Evolutionary conservation across 2,888 invertebrate species (phyloP).

Genomic region (Caenorhabditis angaria): DNA sequence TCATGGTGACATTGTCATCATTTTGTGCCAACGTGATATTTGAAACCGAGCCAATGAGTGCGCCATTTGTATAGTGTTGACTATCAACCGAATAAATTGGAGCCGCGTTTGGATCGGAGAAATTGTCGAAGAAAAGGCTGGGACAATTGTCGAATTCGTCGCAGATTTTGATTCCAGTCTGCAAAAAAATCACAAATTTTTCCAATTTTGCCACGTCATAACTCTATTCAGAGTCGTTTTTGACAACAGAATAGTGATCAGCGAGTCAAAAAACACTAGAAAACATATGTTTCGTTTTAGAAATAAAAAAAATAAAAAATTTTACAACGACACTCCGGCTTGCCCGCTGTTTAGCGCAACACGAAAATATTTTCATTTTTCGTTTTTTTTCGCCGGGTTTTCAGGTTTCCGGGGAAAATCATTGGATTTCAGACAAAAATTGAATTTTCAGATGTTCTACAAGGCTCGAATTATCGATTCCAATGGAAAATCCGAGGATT

Average conservation of each 20-base stretch:
- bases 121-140: slow-evolving; percentile 40
- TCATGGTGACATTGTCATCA: slow-evolving; percentile 35
- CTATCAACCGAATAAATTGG: slow-evolving; percentile 47
- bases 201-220: no score
- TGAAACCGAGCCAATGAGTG: slow-evolving; percentile 37
- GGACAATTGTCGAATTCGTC: slow-evolving; percentile 47
- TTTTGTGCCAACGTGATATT: slow-evolving; percentile 36
- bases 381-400: not conserved
- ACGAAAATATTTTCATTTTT: no score
- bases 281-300: not conserved
- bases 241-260: no score
- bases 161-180: slow-evolving; percentile 57
- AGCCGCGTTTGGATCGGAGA: slow-evolving; percentile 35
- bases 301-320: not conserved
- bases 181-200: not conserved
- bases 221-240: no score
- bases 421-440: not conserved
- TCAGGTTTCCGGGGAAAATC: not conserved
- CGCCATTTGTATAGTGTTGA: slow-evolving; percentile 26
- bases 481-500: no score
- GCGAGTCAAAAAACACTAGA: not conserved
- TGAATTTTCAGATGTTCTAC: no score
- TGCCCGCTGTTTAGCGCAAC: not conserved
- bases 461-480: no score
- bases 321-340: not conserved